Evolutionary conservation across 1,140 invertebrate genomes (phyloP).

Genomic region (Pemphigus obesinymphae): DNA sequence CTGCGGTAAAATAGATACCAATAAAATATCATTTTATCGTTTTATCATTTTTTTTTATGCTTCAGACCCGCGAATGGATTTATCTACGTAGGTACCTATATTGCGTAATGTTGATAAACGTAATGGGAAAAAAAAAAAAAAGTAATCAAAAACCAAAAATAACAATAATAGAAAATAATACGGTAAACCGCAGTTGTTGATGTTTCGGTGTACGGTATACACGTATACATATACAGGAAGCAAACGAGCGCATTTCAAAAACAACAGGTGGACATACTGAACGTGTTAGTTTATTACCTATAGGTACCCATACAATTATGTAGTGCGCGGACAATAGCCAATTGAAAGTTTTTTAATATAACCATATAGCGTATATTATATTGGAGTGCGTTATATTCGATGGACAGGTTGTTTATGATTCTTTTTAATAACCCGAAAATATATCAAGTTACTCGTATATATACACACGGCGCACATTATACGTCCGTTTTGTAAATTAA

Average conservation of each 20-base stretch:
- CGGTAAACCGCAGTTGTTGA: not conserved
- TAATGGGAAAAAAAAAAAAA: not conserved
- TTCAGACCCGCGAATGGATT: no score
- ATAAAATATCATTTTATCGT: no score
- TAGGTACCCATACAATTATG: not conserved
- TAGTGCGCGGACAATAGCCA: not conserved
- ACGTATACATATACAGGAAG: conserved; percentile 3
- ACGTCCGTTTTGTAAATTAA: not conserved
- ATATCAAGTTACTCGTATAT: not conserved
- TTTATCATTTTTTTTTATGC: no score
- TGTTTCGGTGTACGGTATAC: not conserved
- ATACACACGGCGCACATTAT: not conserved
- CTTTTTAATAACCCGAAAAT: not conserved
- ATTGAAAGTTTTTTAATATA: not conserved
- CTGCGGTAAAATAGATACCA: no score
- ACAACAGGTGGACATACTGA: conserved; percentile 11
- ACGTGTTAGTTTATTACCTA: not conserved
- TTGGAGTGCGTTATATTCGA: not conserved
- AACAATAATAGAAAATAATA: not conserved
- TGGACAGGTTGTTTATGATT: not conserved
- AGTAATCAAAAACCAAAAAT: not conserved
- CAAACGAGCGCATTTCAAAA: not conserved
- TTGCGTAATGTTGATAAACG: not conserved
- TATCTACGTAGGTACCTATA: no score
- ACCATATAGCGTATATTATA: not conserved